A percentile compares a stretch with the other conserved stretches of the same genome.
Conservation (phyloP, 2,113 vertebrate species). For the Seriola dumerili region DNA sequence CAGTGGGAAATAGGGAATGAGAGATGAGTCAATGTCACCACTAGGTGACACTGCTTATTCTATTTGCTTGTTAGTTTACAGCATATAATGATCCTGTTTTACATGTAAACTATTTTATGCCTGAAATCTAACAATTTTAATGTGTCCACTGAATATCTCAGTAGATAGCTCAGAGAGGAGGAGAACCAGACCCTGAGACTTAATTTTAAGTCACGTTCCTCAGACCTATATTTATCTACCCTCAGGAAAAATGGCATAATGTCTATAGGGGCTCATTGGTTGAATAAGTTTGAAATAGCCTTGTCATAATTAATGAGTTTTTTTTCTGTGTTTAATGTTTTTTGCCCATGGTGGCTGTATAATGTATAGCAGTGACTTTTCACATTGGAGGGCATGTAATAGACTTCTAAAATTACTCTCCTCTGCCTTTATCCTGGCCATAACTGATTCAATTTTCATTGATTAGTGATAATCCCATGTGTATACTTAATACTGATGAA, state of each 20-base stretch:
- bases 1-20: not conserved
- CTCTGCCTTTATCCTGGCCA: not conserved
- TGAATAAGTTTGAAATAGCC: not conserved
- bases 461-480: not conserved
- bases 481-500: not conserved
- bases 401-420: too few relatives aligned
- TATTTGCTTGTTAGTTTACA: not conserved
- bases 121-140: not conserved
- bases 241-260: not conserved
- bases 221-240: not conserved
- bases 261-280: not conserved
- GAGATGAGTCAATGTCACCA: constrained; percentile 16
- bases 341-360: not conserved
- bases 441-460: not conserved
- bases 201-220: not conserved
- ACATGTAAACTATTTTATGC: constrained; percentile 3
- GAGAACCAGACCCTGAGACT: not conserved
- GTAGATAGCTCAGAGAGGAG: not conserved
- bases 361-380: not conserved
- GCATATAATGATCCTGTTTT: not conserved
- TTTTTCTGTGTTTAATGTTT: not conserved
- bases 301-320: too few relatives aligned
- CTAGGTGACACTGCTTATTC: constrained; percentile 48
- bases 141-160: not conserved
- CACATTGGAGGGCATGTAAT: too few relatives aligned